phyloP scores from a whole-genome alignment of 2,113 vertebrate genomes.

The Hemibagrus wyckioides region DNA sequence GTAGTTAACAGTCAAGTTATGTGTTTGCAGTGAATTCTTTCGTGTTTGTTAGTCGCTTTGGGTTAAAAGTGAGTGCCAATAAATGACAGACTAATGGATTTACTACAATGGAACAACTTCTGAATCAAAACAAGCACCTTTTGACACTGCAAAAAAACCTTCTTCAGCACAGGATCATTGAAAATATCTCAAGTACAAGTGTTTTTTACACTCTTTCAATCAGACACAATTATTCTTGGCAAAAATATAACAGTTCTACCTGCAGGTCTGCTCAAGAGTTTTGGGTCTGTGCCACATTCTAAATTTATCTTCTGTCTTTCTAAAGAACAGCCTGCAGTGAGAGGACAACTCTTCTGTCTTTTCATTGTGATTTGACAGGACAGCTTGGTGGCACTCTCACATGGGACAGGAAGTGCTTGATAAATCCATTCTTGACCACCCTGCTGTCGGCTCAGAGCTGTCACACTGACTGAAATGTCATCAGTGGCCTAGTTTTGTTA shows the following conservation, averaged over 20 bases:
- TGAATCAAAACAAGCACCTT: neutral
- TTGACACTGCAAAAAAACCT: neutral
- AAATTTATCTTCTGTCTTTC: constrained; percentile 27
- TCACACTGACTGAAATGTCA: constrained; percentile 31
- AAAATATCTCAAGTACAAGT: neutral
- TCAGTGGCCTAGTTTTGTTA: constrained; percentile 37
- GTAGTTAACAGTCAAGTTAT: neutral
- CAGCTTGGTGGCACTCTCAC: constrained; percentile 47
- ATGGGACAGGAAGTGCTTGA: constrained; percentile 38
- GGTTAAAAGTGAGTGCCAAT: neutral
- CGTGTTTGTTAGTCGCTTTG: neutral
- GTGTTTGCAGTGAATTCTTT: neutral
- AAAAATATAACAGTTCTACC: constrained; percentile 10
- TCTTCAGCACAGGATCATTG: neutral
- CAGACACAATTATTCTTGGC: neutral
- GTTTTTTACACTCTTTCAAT: neutral
- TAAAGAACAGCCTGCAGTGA: constrained; percentile 14
- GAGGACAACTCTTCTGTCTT: constrained; percentile 7
- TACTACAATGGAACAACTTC: neutral
- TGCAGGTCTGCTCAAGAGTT: constrained; percentile 15
- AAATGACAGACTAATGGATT: neutral
- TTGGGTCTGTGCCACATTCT: constrained; percentile 28
- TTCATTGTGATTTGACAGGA: constrained; percentile 41
- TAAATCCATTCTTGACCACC: constrained; percentile 12
- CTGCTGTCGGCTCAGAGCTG: constrained; percentile 2